A percentile compares a stretch with the other conserved stretches of the same genome.
These are phyloP conservation scores for Rhorus exstirpatorius DNA, from an alignment of 2,888 invertebrate genomes.

Conservation along the genomic window DNA sequence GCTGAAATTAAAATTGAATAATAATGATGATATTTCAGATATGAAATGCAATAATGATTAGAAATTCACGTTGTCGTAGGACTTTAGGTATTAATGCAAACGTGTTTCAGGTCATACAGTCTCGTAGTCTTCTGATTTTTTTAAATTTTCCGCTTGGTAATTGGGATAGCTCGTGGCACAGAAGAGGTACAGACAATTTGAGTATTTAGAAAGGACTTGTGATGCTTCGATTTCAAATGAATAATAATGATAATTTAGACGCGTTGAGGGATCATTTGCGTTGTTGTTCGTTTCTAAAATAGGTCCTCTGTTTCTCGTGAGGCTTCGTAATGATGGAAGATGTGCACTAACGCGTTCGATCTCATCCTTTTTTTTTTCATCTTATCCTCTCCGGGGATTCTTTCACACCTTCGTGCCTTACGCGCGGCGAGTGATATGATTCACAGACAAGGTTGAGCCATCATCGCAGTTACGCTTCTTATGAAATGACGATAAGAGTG, in stretches of 20 bases:
- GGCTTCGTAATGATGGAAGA: no score
- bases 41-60: no score
- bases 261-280: neutral
- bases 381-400: conserved; percentile 8
- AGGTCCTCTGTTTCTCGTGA: no score
- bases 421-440: conserved; percentile 22
- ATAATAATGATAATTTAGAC: neutral
- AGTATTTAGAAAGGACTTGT: neutral
- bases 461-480: neutral
- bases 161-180: neutral
- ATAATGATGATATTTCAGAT: no score
- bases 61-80: no score
- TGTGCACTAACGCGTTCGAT: neutral
- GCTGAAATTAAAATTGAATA: no score
- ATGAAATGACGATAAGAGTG: conserved; percentile 1
- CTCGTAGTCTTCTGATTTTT: no score
- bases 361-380: neutral
- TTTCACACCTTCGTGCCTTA: conserved; percentile 19
- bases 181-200: neutral
- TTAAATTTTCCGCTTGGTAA: neutral
- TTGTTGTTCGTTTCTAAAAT: neutral
- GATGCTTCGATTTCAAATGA: neutral
- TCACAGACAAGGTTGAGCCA: conserved; percentile 15
- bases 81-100: no score
- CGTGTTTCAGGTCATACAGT: no score